Evolutionary conservation across 2,888 invertebrate genomes (phyloP).

Genomic region (Hemaris fuciformis): DNA sequence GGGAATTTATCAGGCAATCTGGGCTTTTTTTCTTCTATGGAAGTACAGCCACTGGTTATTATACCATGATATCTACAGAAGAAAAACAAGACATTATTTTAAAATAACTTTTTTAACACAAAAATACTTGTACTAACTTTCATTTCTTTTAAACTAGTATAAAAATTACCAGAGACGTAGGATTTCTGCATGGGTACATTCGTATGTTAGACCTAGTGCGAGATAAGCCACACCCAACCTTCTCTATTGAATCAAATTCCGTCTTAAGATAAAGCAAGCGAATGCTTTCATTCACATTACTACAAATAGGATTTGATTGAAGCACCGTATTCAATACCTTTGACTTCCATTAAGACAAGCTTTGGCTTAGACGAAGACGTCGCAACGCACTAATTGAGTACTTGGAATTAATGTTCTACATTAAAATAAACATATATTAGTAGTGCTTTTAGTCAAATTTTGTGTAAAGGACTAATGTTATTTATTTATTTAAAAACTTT

Average conservation of each 20-base stretch:
- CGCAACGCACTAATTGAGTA: neutral
- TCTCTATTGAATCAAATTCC: neutral
- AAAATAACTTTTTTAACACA: too few species aligned
- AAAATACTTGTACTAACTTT: too few species aligned
- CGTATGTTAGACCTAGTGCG: neutral
- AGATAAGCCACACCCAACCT: neutral
- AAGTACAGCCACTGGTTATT: too few species aligned
- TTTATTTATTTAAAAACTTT: too few species aligned
- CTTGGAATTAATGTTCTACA: neutral
- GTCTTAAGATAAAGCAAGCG: neutral
- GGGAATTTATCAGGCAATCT: too few species aligned
- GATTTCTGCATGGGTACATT: neutral
- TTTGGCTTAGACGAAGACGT: neutral
- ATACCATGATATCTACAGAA: too few species aligned
- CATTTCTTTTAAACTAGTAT: too few species aligned
- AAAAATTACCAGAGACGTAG: neutral
- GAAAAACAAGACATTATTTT: too few species aligned
- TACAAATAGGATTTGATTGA: slow-evolving; percentile 1
- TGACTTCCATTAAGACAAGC: neutral
- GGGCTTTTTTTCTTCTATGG: too few species aligned
- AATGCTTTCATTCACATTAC: neutral
- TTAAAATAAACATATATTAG: neutral
- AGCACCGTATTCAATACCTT: neutral
- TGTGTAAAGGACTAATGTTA: too few species aligned
- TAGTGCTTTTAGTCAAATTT: too few species aligned